phyloP scores from a whole-genome alignment of 2,113 vertebrate genomes.

The Ranitomeya imitator region DNA sequence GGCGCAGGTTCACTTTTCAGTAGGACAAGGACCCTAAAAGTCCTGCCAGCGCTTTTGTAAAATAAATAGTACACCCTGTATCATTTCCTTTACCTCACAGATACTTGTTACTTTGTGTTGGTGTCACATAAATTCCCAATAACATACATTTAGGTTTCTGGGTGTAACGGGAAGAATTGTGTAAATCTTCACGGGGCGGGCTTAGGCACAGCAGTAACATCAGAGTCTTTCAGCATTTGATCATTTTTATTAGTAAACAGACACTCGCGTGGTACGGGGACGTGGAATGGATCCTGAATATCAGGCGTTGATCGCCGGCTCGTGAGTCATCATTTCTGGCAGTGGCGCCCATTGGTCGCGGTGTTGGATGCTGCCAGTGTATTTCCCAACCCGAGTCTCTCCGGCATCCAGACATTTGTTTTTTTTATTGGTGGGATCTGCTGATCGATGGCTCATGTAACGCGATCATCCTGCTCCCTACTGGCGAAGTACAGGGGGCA shows the following conservation, averaged over 20 bases:
- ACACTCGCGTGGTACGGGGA: background rate
- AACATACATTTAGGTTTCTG: too few species aligned
- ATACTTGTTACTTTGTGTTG: too few species aligned
- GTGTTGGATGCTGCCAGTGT: background rate
- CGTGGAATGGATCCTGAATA: background rate
- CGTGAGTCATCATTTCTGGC: background rate
- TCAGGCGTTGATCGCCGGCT: background rate
- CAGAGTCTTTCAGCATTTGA: background rate
- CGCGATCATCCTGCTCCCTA: background rate
- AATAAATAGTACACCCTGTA: too few species aligned
- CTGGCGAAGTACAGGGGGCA: background rate
- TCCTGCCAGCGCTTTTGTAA: too few species aligned
- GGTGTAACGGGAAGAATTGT: too few species aligned
- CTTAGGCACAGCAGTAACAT: background rate
- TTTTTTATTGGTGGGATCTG: background rate
- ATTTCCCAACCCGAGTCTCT: background rate
- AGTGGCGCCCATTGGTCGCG: background rate
- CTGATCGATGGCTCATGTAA: background rate
- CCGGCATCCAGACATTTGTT: background rate
- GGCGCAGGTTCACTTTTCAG: too few species aligned
- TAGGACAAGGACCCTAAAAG: too few species aligned
- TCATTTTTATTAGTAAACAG: conserved; percentile 9
- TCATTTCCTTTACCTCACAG: too few species aligned
- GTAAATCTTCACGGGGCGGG: background rate
- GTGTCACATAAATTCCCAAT: too few species aligned